phyloP scores from a whole-genome alignment of 2,888 invertebrate genomes.

The Xanthostigma xanthostigma region DNA sequence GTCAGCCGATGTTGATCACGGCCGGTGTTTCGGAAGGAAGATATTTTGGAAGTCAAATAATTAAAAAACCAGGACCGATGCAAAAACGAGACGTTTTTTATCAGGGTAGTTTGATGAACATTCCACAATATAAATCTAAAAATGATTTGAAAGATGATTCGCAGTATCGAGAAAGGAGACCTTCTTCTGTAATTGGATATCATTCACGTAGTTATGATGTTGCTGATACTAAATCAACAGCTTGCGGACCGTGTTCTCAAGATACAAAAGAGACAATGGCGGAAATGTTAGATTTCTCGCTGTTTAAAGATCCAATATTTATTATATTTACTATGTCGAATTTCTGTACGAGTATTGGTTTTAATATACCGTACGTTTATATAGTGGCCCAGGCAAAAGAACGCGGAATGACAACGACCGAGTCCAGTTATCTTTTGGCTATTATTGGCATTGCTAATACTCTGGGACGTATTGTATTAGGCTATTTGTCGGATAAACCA shows the following conservation, averaged over 20 bases:
- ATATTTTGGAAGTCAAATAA: constrained; percentile 35
- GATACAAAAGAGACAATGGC: constrained; percentile 56
- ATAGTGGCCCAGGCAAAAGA: constrained; percentile 56
- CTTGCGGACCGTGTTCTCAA: constrained; percentile 48
- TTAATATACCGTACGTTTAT: constrained; percentile 86
- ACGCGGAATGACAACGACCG: constrained; percentile 36
- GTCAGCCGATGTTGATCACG: constrained; percentile 48
- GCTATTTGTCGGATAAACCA: constrained; percentile 75
- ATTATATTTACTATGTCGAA: constrained; percentile 84
- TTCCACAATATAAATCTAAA: constrained; percentile 24
- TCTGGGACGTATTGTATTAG: constrained; percentile 74
- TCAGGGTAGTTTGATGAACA: constrained; percentile 51
- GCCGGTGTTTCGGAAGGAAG: constrained; percentile 30
- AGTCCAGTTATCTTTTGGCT: constrained; percentile 57
- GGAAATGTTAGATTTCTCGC: constrained; percentile 73
- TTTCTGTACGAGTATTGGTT: constrained; percentile 88
- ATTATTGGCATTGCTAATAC: constrained; percentile 80
- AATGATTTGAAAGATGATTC: constrained; percentile 18
- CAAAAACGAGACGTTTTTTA: constrained; percentile 80
- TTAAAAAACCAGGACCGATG: constrained; percentile 46
- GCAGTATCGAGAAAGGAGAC: background rate
- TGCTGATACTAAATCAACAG: constrained; percentile 7
- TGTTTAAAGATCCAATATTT: constrained; percentile 76
- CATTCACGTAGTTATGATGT: constrained; percentile 1
- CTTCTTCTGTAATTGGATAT: background rate